Conservation (phyloP, 2,888 invertebrate species). For the Noctua janthe region DNA sequence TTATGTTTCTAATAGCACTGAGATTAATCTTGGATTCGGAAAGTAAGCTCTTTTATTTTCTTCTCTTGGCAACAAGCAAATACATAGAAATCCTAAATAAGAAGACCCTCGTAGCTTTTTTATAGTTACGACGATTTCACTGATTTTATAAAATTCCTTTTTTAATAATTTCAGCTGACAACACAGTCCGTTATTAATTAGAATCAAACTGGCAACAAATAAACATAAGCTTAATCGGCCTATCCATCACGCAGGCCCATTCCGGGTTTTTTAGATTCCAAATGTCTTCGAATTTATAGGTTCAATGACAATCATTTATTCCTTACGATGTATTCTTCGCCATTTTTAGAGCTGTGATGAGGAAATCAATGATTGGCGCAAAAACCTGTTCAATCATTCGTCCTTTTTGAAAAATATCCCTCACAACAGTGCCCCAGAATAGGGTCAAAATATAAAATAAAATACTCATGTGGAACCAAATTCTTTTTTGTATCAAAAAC, state of each 20-base stretch:
- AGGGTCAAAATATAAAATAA: not conserved
- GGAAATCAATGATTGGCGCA: not conserved
- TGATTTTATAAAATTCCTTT: too few species aligned
- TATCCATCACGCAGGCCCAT: too few species aligned
- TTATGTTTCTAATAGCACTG: not conserved
- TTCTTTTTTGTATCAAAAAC: not conserved
- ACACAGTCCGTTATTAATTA: not conserved
- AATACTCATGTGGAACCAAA: not conserved
- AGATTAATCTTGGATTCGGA: not conserved
- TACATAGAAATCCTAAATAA: not conserved
- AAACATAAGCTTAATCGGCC: too few species aligned
- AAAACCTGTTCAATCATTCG: not conserved
- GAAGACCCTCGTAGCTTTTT: not conserved
- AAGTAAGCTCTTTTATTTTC: not conserved
- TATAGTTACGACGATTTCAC: not conserved
- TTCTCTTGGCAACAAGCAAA: not conserved
- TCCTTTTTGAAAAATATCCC: not conserved
- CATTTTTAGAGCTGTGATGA: not conserved
- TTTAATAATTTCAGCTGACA: not conserved
- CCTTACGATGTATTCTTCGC: not conserved
- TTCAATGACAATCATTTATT: not conserved
- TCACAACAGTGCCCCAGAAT: not conserved
- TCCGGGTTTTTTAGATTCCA: not conserved
- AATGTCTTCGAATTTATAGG: not conserved
- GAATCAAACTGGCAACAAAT: too few species aligned